Conservation (phyloP, 2,113 vertebrate genomes). For the Anolis sagrei region DNA sequence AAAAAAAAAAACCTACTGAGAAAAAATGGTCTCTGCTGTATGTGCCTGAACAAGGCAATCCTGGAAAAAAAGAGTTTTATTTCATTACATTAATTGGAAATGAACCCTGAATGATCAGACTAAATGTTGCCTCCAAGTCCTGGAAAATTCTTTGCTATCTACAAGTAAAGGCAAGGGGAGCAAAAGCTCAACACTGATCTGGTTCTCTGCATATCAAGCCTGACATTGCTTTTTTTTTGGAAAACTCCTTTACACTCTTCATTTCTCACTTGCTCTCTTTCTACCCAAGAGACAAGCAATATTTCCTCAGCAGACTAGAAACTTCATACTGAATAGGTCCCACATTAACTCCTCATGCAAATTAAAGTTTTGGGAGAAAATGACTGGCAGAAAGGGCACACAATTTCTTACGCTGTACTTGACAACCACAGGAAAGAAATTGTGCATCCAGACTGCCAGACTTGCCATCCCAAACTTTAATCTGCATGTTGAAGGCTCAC, state of each 20-base stretch:
- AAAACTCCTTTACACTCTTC: slow-evolving; percentile 26
- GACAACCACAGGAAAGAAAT: too few relatives aligned
- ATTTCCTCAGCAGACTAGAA: slow-evolving; percentile 35
- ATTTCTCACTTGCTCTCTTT: neutral
- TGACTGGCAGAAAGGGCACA: neutral
- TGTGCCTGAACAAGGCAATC: slow-evolving; percentile 16
- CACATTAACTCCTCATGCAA: slow-evolving; percentile 15
- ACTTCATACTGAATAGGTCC: neutral
- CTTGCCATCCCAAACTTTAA: too few relatives aligned
- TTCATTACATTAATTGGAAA: slow-evolving; percentile 64
- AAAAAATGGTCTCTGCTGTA: neutral
- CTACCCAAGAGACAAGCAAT: neutral
- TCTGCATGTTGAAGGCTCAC: too few relatives aligned
- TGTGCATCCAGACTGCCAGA: too few relatives aligned
- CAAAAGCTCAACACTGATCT: slow-evolving; percentile 25
- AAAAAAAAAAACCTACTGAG: slow-evolving; percentile 33
- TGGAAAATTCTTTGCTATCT: slow-evolving; percentile 43
- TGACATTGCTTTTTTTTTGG: slow-evolving; percentile 14
- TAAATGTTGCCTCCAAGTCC: slow-evolving; percentile 50
- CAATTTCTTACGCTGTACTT: neutral
- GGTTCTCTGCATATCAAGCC: slow-evolving; percentile 23
- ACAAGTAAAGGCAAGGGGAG: slow-evolving; percentile 11
- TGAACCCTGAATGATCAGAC: slow-evolving; percentile 47
- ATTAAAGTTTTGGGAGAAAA: slow-evolving; percentile 35
- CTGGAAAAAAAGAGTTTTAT: slow-evolving; percentile 59